Base-by-base conservation (phyloP, 2,797 vertebrate genomes). In the Chelmon rostratus region DNA sequence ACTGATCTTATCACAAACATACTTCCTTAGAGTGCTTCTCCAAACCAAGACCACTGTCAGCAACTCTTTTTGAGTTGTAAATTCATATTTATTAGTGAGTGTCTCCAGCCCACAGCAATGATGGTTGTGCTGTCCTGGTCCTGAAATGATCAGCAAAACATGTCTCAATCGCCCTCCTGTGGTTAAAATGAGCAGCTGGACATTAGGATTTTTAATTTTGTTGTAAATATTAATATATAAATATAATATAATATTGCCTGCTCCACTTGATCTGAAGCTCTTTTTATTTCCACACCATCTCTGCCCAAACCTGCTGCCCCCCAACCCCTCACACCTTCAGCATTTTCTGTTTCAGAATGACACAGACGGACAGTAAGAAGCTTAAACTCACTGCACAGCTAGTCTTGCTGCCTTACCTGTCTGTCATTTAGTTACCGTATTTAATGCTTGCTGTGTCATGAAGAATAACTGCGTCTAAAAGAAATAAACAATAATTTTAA, bases 261-360 rank as follows among this genome's bases (percentile, higher is more conserved):
- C 37, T 19, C 0, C 1, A 1, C 8, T 8, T 23, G 5, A 31
- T 37, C 11, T 64, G 42, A 62, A 62, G 62, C 23, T 16, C 0
- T 0, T 53, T 56, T 44, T 16, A 3, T 62, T 47, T 33, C 67
- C 25, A 25, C 25, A 57, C 33, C 8, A 12, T 57, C 1, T 42
- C n/a, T 4, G 1, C 2, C 18, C 0, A 31, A 37, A 25, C 18
- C 0, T 4, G 1, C 3, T 0, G 0, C 18, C 4, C 19, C 25
- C 9, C 2, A 0, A 4, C 2, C 4, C 10, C 16, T 53, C 59
- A 59, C 59, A 74, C 46, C 21, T 68, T 42, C 31, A 16, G 21
- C 8, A 52, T 18, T 1, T 25, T 1, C 8, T n/a, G 28, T 58
- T 72, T 47, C 61, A 54, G 3, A 37, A 10, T 31, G 0, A 18